Conservation (phyloP, 2,113 vertebrate genomes). For the Oceanites oceanicus region DNA sequence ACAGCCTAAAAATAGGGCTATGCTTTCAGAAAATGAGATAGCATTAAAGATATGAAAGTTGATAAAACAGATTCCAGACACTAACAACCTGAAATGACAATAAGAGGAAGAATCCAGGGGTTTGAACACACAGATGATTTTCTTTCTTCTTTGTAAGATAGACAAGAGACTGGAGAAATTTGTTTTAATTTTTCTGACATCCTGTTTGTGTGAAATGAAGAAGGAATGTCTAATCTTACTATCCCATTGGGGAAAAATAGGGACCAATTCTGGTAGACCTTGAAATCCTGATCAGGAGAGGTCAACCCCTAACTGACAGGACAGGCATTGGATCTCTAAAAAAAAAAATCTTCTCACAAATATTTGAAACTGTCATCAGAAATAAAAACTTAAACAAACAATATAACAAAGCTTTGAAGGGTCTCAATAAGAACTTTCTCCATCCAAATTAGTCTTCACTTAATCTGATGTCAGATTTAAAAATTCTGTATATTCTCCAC, state of each 20-base stretch:
- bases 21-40: background rate
- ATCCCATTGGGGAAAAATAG: background rate
- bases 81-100: background rate
- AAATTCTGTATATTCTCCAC: background rate
- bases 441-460: background rate
- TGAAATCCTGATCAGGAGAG: background rate
- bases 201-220: background rate
- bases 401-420: background rate
- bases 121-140: background rate
- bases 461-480: background rate
- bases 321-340: background rate
- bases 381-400: background rate
- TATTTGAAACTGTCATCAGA: background rate
- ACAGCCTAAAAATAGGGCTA: background rate
- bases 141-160: background rate
- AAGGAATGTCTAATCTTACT: background rate
- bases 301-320: background rate
- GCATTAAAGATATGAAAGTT: background rate
- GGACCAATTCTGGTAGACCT: background rate
- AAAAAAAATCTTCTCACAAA: background rate
- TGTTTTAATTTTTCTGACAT: background rate
- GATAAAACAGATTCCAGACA: background rate
- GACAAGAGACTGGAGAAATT: background rate
- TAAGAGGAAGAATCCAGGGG: background rate
- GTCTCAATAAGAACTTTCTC: background rate